Evolutionary conservation across 2,888 invertebrate genomes (phyloP), one percentile per base, ranked within the genome.

Genomic region (Ectobius pallidus): DNA sequence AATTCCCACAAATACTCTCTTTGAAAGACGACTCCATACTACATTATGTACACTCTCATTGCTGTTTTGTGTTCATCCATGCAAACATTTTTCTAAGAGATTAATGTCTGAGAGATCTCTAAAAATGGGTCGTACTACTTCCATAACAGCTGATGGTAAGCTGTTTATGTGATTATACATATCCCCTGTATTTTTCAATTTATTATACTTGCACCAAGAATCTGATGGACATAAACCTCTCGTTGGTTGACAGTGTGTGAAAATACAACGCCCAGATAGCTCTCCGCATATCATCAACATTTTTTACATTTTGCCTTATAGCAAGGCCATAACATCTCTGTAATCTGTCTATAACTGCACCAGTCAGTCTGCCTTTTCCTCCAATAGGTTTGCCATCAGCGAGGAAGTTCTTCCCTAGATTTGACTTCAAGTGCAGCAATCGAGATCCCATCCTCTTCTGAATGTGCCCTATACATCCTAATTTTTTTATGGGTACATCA

Each of bases 51-150:
- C 49, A 39, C 46, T 55, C 39, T 70, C 39, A 61, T 73, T 73
- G 16, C 25, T 49, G 39, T 71, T 71, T 32, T 74, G 71, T 32
- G 68, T 73, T 9, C 16, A 14, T 11, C 65, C 46, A 44, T 62
- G 55, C n/a, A 73, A 32, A 67, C 73, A 71, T 46, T 68, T 73
- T 61, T 67, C 20, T 20, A 71, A 30, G 16, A 73, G 42, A 16
- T 7, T 18, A 11, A 14, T 0, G 3, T 46, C 52, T 18, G 49
- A 69, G 14, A 69, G 34, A 52, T 69, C 55, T 22, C 69, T 27
- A 1, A 69, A 69, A n/a, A 69, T 69, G 14, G 49, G 69, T 69
- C 52, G 49, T 9, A 69, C 11, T 30, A 42, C 46, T 0, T 52
- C 69, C 32, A 69, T 52, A 16, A 69, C 30, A 32, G 32, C 7